Percentiles rank a stretch among this genome's conserved stretches.
These are phyloP conservation scores for Sinosuthora webbiana DNA, from an alignment of 2,113 vertebrate genomes.

Conservation along the genomic window DNA sequence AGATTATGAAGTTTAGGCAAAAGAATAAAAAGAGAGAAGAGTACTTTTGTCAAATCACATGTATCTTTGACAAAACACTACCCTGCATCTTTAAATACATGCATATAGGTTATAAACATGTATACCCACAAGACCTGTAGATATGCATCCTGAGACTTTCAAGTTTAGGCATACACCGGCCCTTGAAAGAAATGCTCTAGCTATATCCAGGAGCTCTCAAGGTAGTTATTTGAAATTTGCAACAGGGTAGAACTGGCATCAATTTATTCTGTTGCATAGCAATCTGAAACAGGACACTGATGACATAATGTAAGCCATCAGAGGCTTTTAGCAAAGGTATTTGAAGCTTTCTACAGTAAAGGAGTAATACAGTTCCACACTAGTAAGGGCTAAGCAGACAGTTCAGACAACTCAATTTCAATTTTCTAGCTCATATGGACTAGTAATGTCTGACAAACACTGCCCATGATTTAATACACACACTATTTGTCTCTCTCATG, in stretches of 20 bases:
- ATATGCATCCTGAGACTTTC: not conserved
- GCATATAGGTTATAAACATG: not conserved
- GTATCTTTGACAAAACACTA: not conserved
- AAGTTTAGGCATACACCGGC: not conserved
- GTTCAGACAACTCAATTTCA: not conserved
- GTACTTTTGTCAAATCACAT: not conserved
- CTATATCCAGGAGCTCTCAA: not conserved
- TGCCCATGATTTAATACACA: not conserved
- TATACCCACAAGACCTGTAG: not conserved
- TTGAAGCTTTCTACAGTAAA: not conserved
- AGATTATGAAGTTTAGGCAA: not conserved
- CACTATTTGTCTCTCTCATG: not conserved
- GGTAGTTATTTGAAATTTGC: not conserved
- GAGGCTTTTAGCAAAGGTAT: not conserved
- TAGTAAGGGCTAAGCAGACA: not conserved
- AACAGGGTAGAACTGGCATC: not conserved
- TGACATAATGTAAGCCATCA: accelerated
- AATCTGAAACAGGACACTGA: not conserved
- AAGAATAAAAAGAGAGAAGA: not conserved
- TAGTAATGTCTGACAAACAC: not conserved
- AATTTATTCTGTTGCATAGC: not conserved
- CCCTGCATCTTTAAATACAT: not conserved
- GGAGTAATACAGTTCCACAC: not conserved
- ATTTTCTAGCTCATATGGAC: not conserved
- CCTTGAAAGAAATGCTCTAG: not conserved